Percentiles rank a stretch among this genome's conserved stretches.
phyloP scores from a whole-genome alignment of 2,797 vertebrate genomes.

The Diplodus sargus region DNA sequence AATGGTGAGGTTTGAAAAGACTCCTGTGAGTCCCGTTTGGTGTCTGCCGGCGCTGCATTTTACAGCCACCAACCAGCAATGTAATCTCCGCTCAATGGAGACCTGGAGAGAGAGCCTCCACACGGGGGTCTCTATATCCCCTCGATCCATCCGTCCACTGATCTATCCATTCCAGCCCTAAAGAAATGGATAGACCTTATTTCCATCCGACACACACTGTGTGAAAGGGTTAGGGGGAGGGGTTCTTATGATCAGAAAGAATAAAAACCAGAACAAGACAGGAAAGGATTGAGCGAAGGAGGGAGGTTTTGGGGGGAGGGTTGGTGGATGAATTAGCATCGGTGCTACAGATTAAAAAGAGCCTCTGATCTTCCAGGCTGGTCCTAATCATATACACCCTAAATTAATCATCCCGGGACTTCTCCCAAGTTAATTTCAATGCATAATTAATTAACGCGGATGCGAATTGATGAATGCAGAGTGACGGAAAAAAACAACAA shows the following conservation, averaged over 20 bases:
- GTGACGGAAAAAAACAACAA: conserved; percentile 58
- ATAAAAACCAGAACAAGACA: conserved; percentile 57
- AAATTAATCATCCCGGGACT: conserved; percentile 79
- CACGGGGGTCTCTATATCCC: conserved; percentile 43
- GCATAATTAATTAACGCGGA: conserved; percentile 75
- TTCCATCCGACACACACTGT: conserved; percentile 65
- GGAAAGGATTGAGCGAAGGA: conserved; percentile 32
- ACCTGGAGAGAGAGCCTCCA: conserved; percentile 55
- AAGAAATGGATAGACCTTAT: conserved; percentile 58
- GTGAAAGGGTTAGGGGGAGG: conserved; percentile 21
- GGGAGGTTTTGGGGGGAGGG: conserved; percentile 4
- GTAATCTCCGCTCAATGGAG: conserved; percentile 79
- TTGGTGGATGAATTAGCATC: conserved; percentile 69
- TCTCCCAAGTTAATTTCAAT: conserved; percentile 68
- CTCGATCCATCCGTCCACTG: conserved; percentile 39
- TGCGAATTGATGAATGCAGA: conserved; percentile 63
- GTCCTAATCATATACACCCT: conserved; percentile 78
- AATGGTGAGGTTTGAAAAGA: conserved; percentile 81
- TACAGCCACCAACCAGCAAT: conserved; percentile 76
- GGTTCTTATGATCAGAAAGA: conserved; percentile 58
- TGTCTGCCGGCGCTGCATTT: conserved; percentile 69
- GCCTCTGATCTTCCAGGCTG: conserved; percentile 78
- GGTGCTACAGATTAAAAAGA: conserved; percentile 70
- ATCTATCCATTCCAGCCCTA: conserved; percentile 56
- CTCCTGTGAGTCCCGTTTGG: conserved; percentile 76